Conservation (phyloP, 2,888 invertebrate species). For the Drosophila mulleri region DNA sequence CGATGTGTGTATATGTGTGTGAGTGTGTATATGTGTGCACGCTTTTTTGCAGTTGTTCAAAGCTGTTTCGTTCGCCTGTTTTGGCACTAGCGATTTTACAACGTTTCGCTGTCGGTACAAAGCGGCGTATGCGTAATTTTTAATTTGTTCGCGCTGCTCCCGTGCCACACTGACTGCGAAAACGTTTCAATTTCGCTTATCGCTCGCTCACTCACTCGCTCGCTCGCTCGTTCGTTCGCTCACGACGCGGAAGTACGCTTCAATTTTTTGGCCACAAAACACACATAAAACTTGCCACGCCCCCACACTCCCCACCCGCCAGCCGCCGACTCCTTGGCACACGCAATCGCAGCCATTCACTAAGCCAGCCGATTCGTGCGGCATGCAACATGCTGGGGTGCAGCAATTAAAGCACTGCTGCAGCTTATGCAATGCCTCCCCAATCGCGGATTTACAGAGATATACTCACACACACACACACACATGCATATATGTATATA, state of each 20-base stretch:
- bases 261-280: constrained; percentile 53
- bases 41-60: constrained; percentile 27
- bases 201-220: constrained; percentile 15
- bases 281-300: constrained; percentile 23
- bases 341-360: constrained; percentile 21
- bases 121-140: constrained; percentile 77
- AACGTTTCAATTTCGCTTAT: constrained; percentile 73
- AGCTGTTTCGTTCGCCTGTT: constrained; percentile 16
- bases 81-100: constrained; percentile 20
- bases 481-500: neutral
- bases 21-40: neutral
- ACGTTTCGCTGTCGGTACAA: constrained; percentile 54
- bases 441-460: constrained; percentile 48
- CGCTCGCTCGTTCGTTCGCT: constrained; percentile 4
- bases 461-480: neutral
- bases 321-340: neutral
- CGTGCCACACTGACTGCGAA: constrained; percentile 78
- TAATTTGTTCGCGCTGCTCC: constrained; percentile 70
- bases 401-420: constrained; percentile 59
- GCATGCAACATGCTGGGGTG: constrained; percentile 64
- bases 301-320: neutral
- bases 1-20: neutral
- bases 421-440: constrained; percentile 54
- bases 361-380: constrained; percentile 56
- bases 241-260: constrained; percentile 54